phyloP scores from a whole-genome alignment of 2,888 invertebrate species.

The Lucinisca nassula region DNA sequence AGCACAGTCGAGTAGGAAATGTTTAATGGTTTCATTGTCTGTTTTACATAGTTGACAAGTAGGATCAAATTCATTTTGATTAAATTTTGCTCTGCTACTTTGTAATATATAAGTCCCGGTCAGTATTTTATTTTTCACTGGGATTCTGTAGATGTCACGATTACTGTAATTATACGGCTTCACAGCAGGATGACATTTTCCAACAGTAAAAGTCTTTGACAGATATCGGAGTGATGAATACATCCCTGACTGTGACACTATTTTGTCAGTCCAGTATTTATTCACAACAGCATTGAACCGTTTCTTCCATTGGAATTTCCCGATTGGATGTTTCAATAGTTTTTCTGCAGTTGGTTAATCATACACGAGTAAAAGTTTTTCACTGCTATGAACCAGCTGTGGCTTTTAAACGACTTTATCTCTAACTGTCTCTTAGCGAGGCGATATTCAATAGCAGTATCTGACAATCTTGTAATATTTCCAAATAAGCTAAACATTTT shows the following conservation, averaged over 20 bases:
- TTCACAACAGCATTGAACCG: neutral
- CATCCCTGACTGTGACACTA: neutral
- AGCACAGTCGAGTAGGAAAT: neutral
- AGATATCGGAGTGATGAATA: neutral
- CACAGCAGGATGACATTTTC: neutral
- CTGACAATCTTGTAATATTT: slow-evolving; percentile 11
- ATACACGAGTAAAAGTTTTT: neutral
- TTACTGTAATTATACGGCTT: neutral
- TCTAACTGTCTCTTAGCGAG: slow-evolving; percentile 17
- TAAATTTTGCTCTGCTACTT: neutral
- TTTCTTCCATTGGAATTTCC: neutral
- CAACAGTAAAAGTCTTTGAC: neutral
- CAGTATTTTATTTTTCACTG: neutral
- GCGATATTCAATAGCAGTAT: neutral
- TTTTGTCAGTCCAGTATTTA: neutral
- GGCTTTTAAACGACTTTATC: neutral
- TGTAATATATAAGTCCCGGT: neutral
- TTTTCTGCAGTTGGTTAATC: neutral
- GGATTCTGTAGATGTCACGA: neutral
- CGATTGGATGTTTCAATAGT: neutral
- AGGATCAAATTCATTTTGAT: neutral
- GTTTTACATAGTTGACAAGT: neutral
- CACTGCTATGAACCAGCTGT: slow-evolving; percentile 31
- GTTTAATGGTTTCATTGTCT: neutral
- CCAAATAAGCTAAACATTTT: slow-evolving; percentile 13